Evolutionary conservation across 1,140 invertebrate genomes (phyloP), one percentile per base, ranked within the genome.

Genomic region (Vanessa atalanta): DNA sequence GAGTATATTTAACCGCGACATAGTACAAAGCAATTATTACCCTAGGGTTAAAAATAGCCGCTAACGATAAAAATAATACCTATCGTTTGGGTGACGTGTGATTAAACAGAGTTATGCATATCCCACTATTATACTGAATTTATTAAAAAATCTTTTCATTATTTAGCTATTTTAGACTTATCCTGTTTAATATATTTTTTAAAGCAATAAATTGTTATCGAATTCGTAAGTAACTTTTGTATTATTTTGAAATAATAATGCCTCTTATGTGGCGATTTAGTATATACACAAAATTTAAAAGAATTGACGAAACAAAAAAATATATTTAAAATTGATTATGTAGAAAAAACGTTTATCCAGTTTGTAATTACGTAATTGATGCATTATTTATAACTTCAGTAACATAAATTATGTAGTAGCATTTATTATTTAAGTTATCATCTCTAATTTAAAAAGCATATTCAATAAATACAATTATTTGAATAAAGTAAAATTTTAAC

Each of bases 31-130:
- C 82, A 79, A 84, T 82, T 82, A 82, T 81, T 80, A 79, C 77
- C 75, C 80, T 75, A 77, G 76, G 75, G 78, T 81, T 83, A 86
- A 79, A 86, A 84, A 84, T 86, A 86, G 84, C 71, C 83, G 84
- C 84, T 84, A 76, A 76, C 77, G 83, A 80, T 86, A 84, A 84
- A 86, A 84, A 84, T 83, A 85, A 83, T 83, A 82, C 70, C 75
- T 78, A 80, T 79, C 73, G 79, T 81, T 82, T 77, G 75, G 82
- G 73, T 78, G 77, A 75, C 78, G 80, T 75, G 66, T 78, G 76
- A 81, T 79, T 73, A 76, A 74, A 69, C 53, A 13, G 47, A 70
- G 66, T 43, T 61, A 61, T 37, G 57, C n/a, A 16, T 70, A 63
- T n/a, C 55, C 55, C 23, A 57, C 55, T 23, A 23, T 57, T 23